Evolutionary conservation across 2,888 invertebrate species (phyloP).

Genomic region (Furcula furcula): DNA sequence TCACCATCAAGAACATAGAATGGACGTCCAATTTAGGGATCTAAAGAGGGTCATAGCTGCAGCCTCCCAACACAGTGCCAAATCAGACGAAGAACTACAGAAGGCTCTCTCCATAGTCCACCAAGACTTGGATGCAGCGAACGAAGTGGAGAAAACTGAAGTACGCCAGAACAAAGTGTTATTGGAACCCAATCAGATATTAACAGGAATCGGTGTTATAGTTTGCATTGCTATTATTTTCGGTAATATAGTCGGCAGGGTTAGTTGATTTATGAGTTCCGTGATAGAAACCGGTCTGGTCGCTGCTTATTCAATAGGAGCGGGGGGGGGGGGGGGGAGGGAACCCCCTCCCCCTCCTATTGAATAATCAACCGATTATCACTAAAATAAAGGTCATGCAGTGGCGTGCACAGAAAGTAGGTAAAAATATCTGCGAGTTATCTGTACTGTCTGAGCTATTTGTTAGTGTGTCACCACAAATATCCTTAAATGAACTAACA

Average conservation of each 20-base stretch:
- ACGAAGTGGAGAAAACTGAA: constrained; percentile 10
- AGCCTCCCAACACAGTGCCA: constrained; percentile 61
- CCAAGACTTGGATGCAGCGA: constrained; percentile 56
- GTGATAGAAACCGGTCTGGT: neutral
- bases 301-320: no score
- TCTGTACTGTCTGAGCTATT: no score
- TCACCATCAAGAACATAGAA: constrained; percentile 56
- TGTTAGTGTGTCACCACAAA: no score
- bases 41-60: constrained; percentile 54
- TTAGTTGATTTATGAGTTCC: constrained; percentile 59
- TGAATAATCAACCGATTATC: no score
- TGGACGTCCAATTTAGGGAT: constrained; percentile 60
- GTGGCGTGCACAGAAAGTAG: no score
- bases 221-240: constrained; percentile 61
- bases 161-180: constrained; percentile 30
- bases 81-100: constrained; percentile 65
- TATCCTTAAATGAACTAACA: no score
- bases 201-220: constrained; percentile 59
- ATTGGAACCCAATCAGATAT: constrained; percentile 56
- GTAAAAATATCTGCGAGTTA: no score
- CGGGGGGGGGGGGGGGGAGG: no score
- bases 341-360: no score
- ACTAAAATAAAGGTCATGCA: no score
- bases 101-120: constrained; percentile 64
- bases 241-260: constrained; percentile 59